Base-by-base conservation (phyloP, 2,888 invertebrate species). In the Aleiodes alternator region DNA sequence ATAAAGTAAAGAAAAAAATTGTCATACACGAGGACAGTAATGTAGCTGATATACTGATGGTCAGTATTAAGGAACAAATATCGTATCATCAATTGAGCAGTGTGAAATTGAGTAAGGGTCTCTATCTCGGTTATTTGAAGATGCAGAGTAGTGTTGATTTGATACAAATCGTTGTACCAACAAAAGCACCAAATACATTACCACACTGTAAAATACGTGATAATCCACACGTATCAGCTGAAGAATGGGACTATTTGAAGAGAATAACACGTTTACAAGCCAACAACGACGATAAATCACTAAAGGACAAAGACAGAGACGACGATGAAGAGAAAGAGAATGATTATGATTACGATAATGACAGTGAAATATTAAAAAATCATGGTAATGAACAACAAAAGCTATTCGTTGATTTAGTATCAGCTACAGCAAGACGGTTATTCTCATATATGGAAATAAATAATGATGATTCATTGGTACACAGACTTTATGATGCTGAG, bases 111-210 rank as follows among this genome's bases (percentile, higher is more conserved):
- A 92, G 94, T 1, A 94, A 95, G 43, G 99, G 99, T 0, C 92
- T 99, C 29, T 99, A 99, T 90, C 91, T 99, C 81, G 97, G 98
- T 53, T 99, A 98, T 90, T 91, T 99, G 79, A 98, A 99, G 90
- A 95, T 99, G 92, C 97, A 97, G 88, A 97, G 97, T 82, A 98
- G 98, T 1, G 97, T 99, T 73, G 98, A 98, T 89, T 94, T 96
- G 77, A 96, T 98, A 61, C 95, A 97, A 84, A 95, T 99, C 9
- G 95, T 99, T 61, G 98, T 98, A 31, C 97, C 98, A 0, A 93
- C 96, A 72, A 95, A 96, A 85, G 94, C 96, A 1, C 99, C 99
- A 4, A 99, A 98, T 89, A 96, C 98, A 82, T 92, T 99, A 80
- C 99, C 99, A 0, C 96, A 98, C 88, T 96, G 95, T 79, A 96